Evolutionary conservation across 2,888 invertebrate species (phyloP), one percentile per base, ranked within the genome.

Genomic region (Rotaria magnacalcarata): DNA sequence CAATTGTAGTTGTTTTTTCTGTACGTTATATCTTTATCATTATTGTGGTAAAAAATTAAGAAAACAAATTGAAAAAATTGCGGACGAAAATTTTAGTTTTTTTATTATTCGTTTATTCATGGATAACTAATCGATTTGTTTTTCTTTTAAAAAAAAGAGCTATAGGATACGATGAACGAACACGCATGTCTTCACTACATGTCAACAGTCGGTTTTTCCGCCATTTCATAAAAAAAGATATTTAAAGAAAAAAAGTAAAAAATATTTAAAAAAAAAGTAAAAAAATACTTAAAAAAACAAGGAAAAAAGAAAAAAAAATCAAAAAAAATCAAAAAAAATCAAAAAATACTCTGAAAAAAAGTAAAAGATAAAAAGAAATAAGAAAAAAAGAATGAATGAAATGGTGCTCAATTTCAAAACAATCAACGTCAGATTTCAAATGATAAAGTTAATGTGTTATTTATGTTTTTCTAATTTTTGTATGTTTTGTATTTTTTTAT

Each of bases 1-100:
- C 67, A 67, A 34, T 67, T 67, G 67, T 67, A 67, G 67, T 41
- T 67, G 34, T 67, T 67, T 67, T 67, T 67, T 67, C 67, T 67
- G 67, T 67, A 67, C 34, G 19, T 34, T 41, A 34, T 67, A 34
- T 67, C 34, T 41, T 67, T 27, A 67, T 67, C 34, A 67, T 67
- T 67, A 34, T 67, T 34, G 67, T 67, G 67, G 34, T 67, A 67
- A 67, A 34, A 67, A 67, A 67, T 19, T 41, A 60, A 60, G 60
- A 41, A 67, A 67, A 67, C 16, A 56, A 2, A 67, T 16, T 19
- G 6, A 34, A 34, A 41, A 67, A 16, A 5, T 67, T 16, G 67
- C 34, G 19, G 16, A 67, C 6, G 34, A 67, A 54, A 54, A 27
- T 34, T 67, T 67, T 34, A 19, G 19, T 14, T 34, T 67, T 27